Evolutionary conservation across 2,113 vertebrate genomes (phyloP).

Genomic region (Cheilinus undulatus): DNA sequence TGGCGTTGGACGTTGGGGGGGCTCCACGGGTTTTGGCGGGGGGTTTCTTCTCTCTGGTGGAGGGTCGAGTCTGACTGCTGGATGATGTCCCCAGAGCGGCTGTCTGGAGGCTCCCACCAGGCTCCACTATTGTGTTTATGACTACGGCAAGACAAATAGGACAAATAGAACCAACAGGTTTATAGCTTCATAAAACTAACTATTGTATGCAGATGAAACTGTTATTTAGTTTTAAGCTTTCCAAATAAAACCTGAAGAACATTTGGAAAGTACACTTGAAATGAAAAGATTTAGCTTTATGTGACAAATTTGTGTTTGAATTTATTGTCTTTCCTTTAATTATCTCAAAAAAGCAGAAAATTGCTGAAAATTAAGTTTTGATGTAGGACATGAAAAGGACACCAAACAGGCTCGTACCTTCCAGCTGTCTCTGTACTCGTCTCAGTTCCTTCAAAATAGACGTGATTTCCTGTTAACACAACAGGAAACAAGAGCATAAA

Average conservation of each 20-base stretch:
- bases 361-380: too few species aligned
- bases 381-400: too few species aligned
- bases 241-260: too few species aligned
- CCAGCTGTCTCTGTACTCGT: conserved; percentile 94
- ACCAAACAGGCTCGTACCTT: conserved; percentile 81
- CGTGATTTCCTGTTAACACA: conserved; percentile 89
- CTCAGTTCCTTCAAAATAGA: conserved; percentile 93
- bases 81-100: conserved; percentile 60
- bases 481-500: background rate
- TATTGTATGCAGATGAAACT: background rate
- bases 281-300: too few species aligned
- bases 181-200: too few species aligned
- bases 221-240: too few species aligned
- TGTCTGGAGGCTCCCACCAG: conserved; percentile 85
- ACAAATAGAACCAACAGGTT: too few species aligned
- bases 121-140: conserved; percentile 95
- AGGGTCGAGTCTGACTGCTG: conserved; percentile 75
- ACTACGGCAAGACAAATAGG: conserved; percentile 78
- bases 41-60: conserved; percentile 78
- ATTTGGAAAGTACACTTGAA: too few species aligned
- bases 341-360: too few species aligned
- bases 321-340: too few species aligned
- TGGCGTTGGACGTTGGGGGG: conserved; percentile 52
- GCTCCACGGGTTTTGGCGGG: conserved; percentile 17
- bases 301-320: too few species aligned